Conservation (phyloP, 2,797 vertebrate species). For the Xenops minutus region DNA sequence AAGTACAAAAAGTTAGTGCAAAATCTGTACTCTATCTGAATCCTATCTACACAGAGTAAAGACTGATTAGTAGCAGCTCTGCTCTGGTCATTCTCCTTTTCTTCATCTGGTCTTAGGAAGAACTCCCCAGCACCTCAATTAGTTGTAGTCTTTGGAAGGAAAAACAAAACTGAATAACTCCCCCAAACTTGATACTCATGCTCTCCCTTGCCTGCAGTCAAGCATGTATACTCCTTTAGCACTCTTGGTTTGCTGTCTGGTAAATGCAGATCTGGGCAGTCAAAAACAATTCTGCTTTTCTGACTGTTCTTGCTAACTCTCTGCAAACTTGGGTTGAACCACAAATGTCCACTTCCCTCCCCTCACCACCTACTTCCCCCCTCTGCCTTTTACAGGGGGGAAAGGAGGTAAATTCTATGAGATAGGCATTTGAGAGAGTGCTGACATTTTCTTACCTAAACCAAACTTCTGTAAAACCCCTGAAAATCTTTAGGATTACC, state of each 20-base stretch:
- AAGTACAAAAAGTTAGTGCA: background rate
- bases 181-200: background rate
- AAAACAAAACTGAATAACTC: background rate
- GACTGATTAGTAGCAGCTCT: background rate
- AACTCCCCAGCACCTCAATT: background rate
- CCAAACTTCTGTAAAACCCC: background rate
- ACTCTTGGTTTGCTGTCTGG: background rate
- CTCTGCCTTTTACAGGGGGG: background rate
- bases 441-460: background rate
- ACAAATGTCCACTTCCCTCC: background rate
- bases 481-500: background rate
- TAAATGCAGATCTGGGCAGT: background rate
- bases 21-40: background rate
- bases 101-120: background rate
- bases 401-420: background rate
- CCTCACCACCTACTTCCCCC: fast-evolving
- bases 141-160: background rate
- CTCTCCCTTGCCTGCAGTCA: background rate
- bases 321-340: background rate
- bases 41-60: background rate
- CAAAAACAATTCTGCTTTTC: background rate
- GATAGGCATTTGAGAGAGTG: background rate
- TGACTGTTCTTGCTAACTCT: background rate
- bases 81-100: background rate
- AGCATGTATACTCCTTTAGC: background rate